Evolutionary conservation across 2,113 vertebrate species (phyloP).

Genomic region (Nycticryphes semicollaris): DNA sequence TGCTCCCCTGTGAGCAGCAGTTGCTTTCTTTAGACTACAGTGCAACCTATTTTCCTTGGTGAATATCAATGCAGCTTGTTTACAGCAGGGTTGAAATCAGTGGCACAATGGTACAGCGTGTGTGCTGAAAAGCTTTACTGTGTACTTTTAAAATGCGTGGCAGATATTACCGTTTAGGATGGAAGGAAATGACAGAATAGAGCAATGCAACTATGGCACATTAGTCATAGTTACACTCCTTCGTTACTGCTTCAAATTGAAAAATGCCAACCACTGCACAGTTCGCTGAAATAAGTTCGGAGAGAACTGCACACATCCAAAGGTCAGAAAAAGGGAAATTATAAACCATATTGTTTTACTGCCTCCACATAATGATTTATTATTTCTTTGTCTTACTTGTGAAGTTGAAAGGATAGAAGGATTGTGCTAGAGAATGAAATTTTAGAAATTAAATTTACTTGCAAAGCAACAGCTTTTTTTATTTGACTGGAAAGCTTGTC

Average conservation of each 20-base stretch:
- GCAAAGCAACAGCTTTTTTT: constrained; percentile 47
- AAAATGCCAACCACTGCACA: constrained; percentile 61
- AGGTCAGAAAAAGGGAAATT: constrained; percentile 65
- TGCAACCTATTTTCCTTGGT: not conserved
- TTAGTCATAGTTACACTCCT: constrained; percentile 62
- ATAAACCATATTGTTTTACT: constrained; percentile 63
- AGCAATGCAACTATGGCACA: not conserved
- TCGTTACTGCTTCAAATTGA: constrained; percentile 67
- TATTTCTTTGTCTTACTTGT: constrained; percentile 56
- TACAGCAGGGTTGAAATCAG: not conserved
- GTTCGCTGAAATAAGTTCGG: constrained; percentile 54
- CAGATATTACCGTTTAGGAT: not conserved
- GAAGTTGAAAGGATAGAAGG: constrained; percentile 33
- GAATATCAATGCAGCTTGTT: not conserved
- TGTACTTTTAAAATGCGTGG: not conserved
- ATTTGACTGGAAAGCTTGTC: constrained; percentile 43
- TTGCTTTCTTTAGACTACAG: not conserved
- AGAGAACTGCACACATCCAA: constrained; percentile 42
- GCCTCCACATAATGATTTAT: constrained; percentile 49
- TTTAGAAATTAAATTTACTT: constrained; percentile 63
- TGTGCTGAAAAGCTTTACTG: not conserved
- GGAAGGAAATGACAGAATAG: constrained; percentile 30
- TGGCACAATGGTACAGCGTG: not conserved
- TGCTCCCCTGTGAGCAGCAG: not conserved
- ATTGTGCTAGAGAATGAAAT: constrained; percentile 47